These are phyloP conservation scores for Sarcoramphus papa DNA, from an alignment of 2,797 vertebrate genomes.

Conservation along the genomic window DNA sequence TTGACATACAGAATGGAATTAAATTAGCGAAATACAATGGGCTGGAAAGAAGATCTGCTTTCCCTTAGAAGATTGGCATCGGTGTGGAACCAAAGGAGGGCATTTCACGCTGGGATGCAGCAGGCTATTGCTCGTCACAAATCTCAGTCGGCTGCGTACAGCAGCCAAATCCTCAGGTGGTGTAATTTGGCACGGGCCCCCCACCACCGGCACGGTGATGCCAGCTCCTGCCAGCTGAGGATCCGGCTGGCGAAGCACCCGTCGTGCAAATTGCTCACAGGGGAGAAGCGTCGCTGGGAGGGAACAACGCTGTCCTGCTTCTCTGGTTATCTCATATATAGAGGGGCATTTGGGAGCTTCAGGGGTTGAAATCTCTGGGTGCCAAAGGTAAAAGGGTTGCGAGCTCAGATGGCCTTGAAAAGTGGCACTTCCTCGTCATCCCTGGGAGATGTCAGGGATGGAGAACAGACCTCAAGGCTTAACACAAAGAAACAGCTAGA, in stretches of 20 bases:
- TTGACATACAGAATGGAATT: slow-evolving; percentile 52
- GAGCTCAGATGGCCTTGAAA: background rate
- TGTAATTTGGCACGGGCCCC: background rate
- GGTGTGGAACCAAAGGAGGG: background rate
- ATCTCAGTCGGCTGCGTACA: background rate
- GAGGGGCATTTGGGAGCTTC: background rate
- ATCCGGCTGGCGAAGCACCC: accelerated
- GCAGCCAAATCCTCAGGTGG: background rate
- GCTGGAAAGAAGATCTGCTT: slow-evolving; percentile 38
- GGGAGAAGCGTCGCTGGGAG: accelerated
- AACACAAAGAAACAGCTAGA: background rate
- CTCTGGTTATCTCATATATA: accelerated
- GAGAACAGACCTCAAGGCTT: background rate
- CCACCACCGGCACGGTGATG: accelerated
- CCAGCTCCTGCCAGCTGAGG: background rate
- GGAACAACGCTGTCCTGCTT: background rate
- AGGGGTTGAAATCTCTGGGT: background rate
- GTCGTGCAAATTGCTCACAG: accelerated
- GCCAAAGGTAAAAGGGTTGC: background rate
- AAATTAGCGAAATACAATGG: slow-evolving; percentile 49
- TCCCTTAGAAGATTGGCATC: background rate
- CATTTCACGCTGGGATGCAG: background rate
- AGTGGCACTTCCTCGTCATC: accelerated
- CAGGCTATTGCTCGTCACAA: background rate
- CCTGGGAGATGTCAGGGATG: background rate